Percentiles rank a stretch among this genome's conserved stretches.
phyloP scores from a whole-genome alignment of 2,888 invertebrate species.

The Phyto melanocephala region DNA sequence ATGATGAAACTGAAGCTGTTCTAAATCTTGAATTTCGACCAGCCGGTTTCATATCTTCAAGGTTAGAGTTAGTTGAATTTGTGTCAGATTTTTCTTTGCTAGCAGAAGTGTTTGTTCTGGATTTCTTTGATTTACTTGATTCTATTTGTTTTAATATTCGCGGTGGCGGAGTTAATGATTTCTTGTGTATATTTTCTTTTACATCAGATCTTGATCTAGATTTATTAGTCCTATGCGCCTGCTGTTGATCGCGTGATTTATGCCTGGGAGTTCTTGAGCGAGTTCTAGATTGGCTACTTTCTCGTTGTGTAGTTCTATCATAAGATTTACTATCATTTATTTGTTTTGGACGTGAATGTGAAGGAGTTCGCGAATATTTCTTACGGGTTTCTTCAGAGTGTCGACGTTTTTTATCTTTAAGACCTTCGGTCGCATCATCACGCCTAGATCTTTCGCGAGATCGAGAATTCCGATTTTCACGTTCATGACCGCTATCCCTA shows the following conservation, averaged over 20 bases:
- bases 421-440: conserved; percentile 37
- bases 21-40: conserved; percentile 40
- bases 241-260: conserved; percentile 23
- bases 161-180: conserved; percentile 57
- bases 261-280: conserved; percentile 48
- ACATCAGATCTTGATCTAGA: conserved; percentile 52
- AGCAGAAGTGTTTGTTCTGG: not conserved
- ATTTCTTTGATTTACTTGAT: conserved; percentile 30
- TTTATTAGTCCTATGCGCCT: conserved; percentile 44
- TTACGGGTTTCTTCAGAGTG: conserved; percentile 56
- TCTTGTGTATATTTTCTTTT: conserved; percentile 36
- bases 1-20: conserved; percentile 30
- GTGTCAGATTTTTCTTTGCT: not conserved
- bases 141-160: conserved; percentile 1
- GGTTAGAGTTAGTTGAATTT: not conserved
- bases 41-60: not conserved
- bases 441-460: conserved; percentile 36
- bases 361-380: conserved; percentile 54
- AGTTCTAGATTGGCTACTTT: conserved; percentile 17
- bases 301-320: not conserved
- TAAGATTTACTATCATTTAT: conserved; percentile 19
- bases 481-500: not conserved
- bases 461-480: conserved; percentile 23
- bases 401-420: conserved; percentile 56
- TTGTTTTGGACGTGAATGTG: conserved; percentile 42